These are phyloP conservation scores for Neostethus bicornis DNA, from an alignment of 2,797 vertebrate genomes.

Conservation along the genomic window DNA sequence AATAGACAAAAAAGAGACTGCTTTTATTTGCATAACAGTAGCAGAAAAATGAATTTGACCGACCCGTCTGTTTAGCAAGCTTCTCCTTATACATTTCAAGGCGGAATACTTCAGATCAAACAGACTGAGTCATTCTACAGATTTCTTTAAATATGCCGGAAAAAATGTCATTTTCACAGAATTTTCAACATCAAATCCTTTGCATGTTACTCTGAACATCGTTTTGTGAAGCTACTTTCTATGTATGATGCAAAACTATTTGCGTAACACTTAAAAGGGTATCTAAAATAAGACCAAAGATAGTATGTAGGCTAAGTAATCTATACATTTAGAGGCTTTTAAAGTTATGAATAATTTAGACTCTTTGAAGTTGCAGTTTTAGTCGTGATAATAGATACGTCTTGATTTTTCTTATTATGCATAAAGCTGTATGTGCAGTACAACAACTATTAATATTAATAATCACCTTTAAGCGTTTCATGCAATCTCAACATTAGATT, in stretches of 20 bases:
- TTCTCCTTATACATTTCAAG: conserved; percentile 11
- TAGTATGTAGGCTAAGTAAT: no score
- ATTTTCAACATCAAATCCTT: conserved; percentile 15
- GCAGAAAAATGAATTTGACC: not conserved
- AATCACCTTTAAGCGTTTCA: no score
- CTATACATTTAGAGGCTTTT: no score
- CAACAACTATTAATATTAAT: no score
- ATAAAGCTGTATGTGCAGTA: no score
- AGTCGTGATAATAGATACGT: no score
- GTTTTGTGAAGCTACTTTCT: conserved; percentile 7
- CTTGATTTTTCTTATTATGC: no score
- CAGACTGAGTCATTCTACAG: not conserved
- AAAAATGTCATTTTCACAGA: conserved; percentile 11
- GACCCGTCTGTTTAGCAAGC: conserved; percentile 1
- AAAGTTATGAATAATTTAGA: no score
- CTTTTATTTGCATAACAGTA: not conserved
- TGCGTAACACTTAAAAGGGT: no score
- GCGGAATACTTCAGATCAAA: conserved; percentile 6
- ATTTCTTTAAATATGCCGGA: conserved; percentile 1
- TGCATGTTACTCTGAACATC: conserved; percentile 8
- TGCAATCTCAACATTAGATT: no score
- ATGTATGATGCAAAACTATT: conserved; percentile 2
- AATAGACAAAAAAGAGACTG: not conserved
- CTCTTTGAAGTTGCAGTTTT: no score
- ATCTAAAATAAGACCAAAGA: no score